These are phyloP conservation scores for Drosophila pullipes DNA, from an alignment of 2,888 invertebrate genomes.

Conservation along the genomic window DNA sequence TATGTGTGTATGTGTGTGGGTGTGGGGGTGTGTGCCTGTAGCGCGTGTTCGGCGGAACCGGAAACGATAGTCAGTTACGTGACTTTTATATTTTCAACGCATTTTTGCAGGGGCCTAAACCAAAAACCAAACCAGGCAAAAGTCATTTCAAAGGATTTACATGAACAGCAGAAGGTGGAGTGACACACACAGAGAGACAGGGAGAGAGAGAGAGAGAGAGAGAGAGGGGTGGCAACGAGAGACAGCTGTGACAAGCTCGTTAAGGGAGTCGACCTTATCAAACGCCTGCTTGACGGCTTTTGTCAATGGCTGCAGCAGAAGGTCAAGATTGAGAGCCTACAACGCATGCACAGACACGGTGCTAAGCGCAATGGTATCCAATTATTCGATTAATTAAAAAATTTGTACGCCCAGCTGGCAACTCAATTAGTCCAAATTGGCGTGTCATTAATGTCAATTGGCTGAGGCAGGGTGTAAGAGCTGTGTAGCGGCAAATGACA, in stretches of 20 bases:
- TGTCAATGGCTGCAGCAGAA: conserved; percentile 41
- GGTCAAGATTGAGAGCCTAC: conserved; percentile 57
- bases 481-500: conserved; percentile 68
- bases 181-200: background rate
- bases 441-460: conserved; percentile 79
- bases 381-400: conserved; percentile 69
- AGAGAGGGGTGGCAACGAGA: conserved; percentile 5
- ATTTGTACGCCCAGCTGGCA: conserved; percentile 48
- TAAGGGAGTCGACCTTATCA: conserved; percentile 44
- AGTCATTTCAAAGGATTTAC: conserved; percentile 68
- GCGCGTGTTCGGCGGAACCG: conserved; percentile 61
- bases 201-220: too few species aligned
- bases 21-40: conserved; percentile 15
- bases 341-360: conserved; percentile 18
- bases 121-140: conserved; percentile 18
- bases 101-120: conserved; percentile 44
- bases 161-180: conserved; percentile 6
- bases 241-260: conserved; percentile 57
- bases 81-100: conserved; percentile 78
- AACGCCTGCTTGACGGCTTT: conserved; percentile 12
- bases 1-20: conserved; percentile 6
- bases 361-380: conserved; percentile 23
- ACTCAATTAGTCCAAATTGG: conserved; percentile 75
- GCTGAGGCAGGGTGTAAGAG: conserved; percentile 26
- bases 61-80: conserved; percentile 77